Evolutionary conservation across 2,888 invertebrate genomes (phyloP).

Genomic region (Brachynemurus nebulosus): DNA sequence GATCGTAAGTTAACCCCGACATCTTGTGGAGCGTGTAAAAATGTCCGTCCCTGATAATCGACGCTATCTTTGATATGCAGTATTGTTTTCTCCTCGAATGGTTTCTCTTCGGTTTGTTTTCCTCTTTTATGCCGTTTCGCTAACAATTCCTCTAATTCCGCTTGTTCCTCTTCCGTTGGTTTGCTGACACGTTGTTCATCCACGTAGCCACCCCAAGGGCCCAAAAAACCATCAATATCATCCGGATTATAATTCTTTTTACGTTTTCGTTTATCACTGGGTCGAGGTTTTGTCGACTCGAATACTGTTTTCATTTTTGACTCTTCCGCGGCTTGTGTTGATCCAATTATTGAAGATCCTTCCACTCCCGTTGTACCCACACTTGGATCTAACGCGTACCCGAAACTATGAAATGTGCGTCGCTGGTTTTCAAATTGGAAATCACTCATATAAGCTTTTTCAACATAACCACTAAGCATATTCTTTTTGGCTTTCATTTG

Average conservation of each 20-base stretch:
- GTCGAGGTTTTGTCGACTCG: constrained; percentile 61
- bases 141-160: constrained; percentile 85
- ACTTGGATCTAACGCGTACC: constrained; percentile 90
- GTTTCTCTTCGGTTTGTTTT: constrained; percentile 78
- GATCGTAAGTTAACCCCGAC: constrained; percentile 79
- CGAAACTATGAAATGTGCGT: constrained; percentile 86
- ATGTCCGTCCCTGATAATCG: constrained; percentile 96
- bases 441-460: constrained; percentile 87
- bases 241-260: constrained; percentile 77
- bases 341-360: constrained; percentile 39
- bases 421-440: constrained; percentile 97
- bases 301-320: constrained; percentile 78
- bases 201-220: constrained; percentile 93
- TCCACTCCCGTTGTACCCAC: constrained; percentile 41
- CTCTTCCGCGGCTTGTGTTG: constrained; percentile 55
- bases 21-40: constrained; percentile 84
- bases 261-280: constrained; percentile 68
- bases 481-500: constrained; percentile 82
- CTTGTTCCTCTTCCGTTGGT: constrained; percentile 88
- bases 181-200: constrained; percentile 81
- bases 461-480: constrained; percentile 86
- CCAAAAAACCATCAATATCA: constrained; percentile 89
- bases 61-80: constrained; percentile 84
- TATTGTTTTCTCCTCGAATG: constrained; percentile 88
- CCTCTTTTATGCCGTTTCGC: constrained; percentile 83